Evolutionary conservation across 1,140 invertebrate genomes (phyloP).

Genomic region (Musca vetustissima): DNA sequence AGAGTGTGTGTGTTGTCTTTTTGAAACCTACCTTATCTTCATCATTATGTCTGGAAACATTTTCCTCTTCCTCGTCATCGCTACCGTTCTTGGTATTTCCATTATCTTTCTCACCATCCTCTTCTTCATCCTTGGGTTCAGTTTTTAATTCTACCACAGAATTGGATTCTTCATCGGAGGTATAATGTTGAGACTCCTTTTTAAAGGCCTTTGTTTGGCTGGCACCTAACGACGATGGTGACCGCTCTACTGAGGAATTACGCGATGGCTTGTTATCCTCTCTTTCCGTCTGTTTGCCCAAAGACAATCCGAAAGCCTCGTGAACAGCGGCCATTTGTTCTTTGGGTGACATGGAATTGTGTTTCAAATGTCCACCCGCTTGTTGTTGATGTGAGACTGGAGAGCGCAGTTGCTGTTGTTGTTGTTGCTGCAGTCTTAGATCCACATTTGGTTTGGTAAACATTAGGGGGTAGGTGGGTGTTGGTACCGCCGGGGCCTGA

Average conservation of each 20-base stretch:
- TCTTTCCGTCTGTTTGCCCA: not conserved
- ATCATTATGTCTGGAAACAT: conserved; percentile 25
- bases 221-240: no score
- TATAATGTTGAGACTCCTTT: not conserved
- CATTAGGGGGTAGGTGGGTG: conserved; percentile 62
- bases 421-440: conserved; percentile 23
- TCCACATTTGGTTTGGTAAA: conserved; percentile 56
- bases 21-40: conserved; percentile 39
- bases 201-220: not conserved
- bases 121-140: conserved; percentile 15
- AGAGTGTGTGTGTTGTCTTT: not conserved
- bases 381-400: not conserved
- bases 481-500: conserved; percentile 44
- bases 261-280: not conserved
- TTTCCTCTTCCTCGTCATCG: not conserved
- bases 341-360: not conserved
- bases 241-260: no score
- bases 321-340: not conserved
- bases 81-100: not conserved
- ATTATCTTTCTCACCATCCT: not conserved
- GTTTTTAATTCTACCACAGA: not conserved
- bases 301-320: not conserved
- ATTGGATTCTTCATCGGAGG: conserved; percentile 33
- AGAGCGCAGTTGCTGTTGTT: conserved; percentile 14
- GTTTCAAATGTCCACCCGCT: not conserved